Evolutionary conservation across 2,888 invertebrate species (phyloP).

Genomic region (Drosophila imparisetae): DNA sequence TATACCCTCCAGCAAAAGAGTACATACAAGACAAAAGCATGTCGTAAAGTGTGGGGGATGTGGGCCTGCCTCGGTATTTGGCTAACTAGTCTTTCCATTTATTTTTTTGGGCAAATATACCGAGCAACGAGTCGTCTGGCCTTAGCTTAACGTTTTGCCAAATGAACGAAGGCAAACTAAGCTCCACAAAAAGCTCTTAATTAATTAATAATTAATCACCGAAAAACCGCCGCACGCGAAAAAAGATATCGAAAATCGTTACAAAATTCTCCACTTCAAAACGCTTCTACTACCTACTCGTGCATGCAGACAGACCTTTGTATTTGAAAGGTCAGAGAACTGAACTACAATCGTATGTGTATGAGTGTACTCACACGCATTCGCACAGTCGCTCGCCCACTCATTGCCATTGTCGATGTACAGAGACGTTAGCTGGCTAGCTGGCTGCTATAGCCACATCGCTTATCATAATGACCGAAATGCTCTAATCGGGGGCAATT

Average conservation of each 20-base stretch:
- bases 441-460: slow-evolving; percentile 18
- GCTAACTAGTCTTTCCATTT: slow-evolving; percentile 3
- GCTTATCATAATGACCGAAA: slow-evolving; percentile 77
- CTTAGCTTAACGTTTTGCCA: slow-evolving; percentile 37
- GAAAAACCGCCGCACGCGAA: slow-evolving; percentile 44
- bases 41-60: slow-evolving; percentile 26
- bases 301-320: background rate
- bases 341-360: background rate
- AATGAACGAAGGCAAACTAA: slow-evolving; percentile 49
- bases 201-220: slow-evolving; percentile 77
- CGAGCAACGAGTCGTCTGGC: slow-evolving; percentile 1
- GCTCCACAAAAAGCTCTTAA: slow-evolving; percentile 67
- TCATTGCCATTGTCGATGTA: slow-evolving; percentile 57
- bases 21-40: slow-evolving; percentile 28
- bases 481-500: slow-evolving; percentile 75
- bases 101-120: slow-evolving; percentile 20
- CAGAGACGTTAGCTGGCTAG: slow-evolving; percentile 37
- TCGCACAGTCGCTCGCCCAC: slow-evolving; percentile 12
- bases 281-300: background rate
- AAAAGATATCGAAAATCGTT: slow-evolving; percentile 45
- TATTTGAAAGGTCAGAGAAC: slow-evolving; percentile 18
- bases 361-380: slow-evolving; percentile 4
- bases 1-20: background rate
- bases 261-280: slow-evolving; percentile 31
- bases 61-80: slow-evolving; percentile 31